Conservation (phyloP, 2,797 vertebrate genomes). For the Bovichtus variegatus region DNA sequence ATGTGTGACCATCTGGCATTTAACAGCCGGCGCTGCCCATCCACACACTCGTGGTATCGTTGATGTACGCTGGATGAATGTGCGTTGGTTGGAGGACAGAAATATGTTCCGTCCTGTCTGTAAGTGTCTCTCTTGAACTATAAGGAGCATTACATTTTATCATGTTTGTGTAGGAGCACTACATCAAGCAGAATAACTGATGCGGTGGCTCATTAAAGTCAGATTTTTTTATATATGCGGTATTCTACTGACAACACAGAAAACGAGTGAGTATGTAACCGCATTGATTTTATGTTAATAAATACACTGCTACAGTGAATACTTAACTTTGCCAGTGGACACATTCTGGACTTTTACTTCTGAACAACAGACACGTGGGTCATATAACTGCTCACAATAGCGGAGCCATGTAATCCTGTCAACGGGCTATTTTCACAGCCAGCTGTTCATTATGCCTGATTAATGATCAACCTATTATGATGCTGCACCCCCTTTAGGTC, state of each 20-base stretch:
- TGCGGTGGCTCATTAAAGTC: constrained; percentile 23
- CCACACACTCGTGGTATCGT: not conserved
- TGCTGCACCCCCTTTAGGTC: not conserved
- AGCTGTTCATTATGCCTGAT: constrained; percentile 1
- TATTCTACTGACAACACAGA: constrained; percentile 11
- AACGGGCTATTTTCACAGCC: not conserved
- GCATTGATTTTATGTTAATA: constrained; percentile 4
- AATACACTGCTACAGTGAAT: not conserved
- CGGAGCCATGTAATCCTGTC: not conserved
- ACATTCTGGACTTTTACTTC: not conserved
- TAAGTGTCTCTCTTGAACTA: constrained; percentile 8
- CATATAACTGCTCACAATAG: not conserved
- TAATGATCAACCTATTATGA: constrained; percentile 2
- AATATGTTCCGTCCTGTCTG: constrained; percentile 1
- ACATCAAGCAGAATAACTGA: constrained; percentile 35
- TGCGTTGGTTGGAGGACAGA: constrained; percentile 3
- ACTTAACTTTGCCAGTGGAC: not conserved
- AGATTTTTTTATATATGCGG: constrained; percentile 21
- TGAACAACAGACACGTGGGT: not conserved
- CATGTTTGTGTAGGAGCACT: constrained; percentile 19
- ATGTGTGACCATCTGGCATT: constrained; percentile 45
- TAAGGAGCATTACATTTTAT: constrained; percentile 21
- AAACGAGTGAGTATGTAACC: not conserved
- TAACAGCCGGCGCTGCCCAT: constrained; percentile 16
- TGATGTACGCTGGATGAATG: not conserved